phyloP scores from a whole-genome alignment of 1,140 invertebrate species.

The Lepidurus arcticus region DNA sequence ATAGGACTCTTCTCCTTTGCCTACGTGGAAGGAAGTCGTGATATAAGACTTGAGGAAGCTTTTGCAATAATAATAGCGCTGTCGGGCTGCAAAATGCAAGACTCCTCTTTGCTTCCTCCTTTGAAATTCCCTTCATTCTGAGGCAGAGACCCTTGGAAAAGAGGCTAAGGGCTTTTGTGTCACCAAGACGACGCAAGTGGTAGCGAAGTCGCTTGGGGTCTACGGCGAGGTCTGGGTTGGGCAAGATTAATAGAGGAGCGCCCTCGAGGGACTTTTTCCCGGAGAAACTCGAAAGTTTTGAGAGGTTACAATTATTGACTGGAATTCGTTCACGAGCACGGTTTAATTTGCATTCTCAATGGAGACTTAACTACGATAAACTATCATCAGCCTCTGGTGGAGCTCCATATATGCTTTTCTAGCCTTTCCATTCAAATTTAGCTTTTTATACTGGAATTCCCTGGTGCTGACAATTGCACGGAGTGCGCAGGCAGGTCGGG shows the following conservation, averaged over 20 bases:
- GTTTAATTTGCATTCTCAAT: not conserved
- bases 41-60: not conserved
- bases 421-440: too few relatives aligned
- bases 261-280: not conserved
- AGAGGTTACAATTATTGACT: not conserved
- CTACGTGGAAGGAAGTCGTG: slow-evolving; percentile 9
- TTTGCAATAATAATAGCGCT: slow-evolving; percentile 16
- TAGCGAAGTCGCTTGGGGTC: slow-evolving; percentile 3
- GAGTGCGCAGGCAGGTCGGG: too few relatives aligned
- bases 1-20: not conserved
- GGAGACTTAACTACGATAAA: not conserved
- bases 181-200: slow-evolving; percentile 20
- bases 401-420: too few relatives aligned
- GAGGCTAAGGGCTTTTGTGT: slow-evolving; percentile 13
- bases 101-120: not conserved
- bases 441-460: too few relatives aligned
- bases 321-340: not conserved
- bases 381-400: not conserved
- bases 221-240: slow-evolving; percentile 8
- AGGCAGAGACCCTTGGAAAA: not conserved
- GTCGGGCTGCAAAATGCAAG: not conserved
- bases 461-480: too few relatives aligned
- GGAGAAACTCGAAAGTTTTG: not conserved
- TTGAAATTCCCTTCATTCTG: slow-evolving; percentile 8
- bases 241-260: not conserved